These are phyloP conservation scores for Pipistrellus pipistrellus DNA, from an alignment of 2,797 vertebrate genomes.

Conservation along the genomic window DNA sequence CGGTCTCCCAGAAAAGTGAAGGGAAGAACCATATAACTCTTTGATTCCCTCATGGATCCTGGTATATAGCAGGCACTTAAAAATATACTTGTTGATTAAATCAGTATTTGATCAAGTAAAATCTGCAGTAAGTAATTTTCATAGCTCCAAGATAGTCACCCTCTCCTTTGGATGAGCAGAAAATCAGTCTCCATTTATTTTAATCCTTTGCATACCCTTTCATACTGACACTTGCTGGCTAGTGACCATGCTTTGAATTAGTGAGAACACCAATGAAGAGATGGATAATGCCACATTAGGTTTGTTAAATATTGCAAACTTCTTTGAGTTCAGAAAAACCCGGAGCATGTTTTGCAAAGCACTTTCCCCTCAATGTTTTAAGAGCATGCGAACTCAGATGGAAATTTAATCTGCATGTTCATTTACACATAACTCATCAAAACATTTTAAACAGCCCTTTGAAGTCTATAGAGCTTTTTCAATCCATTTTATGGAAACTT, in stretches of 20 bases:
- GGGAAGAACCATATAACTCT: not conserved
- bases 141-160: not conserved
- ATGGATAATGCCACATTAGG: not conserved
- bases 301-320: constrained; percentile 57
- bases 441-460: constrained; percentile 80
- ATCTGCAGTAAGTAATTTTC: not conserved
- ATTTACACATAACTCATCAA: constrained; percentile 84
- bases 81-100: constrained; percentile 6
- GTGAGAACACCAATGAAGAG: not conserved
- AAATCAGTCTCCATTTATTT: constrained; percentile 11
- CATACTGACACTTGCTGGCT: constrained; percentile 49
- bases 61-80: not conserved
- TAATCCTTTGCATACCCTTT: not conserved
- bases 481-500: constrained; percentile 74
- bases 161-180: not conserved
- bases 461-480: constrained; percentile 75
- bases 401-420: constrained; percentile 82
- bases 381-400: constrained; percentile 78
- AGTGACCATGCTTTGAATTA: constrained; percentile 31
- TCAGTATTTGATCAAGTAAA: constrained; percentile 44
- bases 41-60: not conserved
- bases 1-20: not conserved
- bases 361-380: constrained; percentile 71
- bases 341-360: constrained; percentile 73
- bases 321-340: constrained; percentile 62